Evolutionary conservation across 2,888 invertebrate species (phyloP).

Genomic region (Meteorus cinctellus): DNA sequence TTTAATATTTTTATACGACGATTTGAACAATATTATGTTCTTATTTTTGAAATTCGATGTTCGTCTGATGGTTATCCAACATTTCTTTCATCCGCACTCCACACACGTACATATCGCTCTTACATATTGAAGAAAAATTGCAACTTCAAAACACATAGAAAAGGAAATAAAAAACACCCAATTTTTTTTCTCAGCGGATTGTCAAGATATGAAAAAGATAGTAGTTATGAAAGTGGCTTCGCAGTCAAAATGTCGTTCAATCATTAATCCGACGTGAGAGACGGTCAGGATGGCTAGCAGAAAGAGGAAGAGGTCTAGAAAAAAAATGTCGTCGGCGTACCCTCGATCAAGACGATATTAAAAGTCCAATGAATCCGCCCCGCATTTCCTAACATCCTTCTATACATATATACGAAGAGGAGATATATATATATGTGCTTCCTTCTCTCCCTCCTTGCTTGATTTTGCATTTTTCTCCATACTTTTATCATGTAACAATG

Average conservation of each 20-base stretch:
- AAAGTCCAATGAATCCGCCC: constrained; percentile 13
- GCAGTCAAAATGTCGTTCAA: background rate
- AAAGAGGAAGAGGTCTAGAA: background rate
- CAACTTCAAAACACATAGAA: no score
- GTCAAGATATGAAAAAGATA: background rate
- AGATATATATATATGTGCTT: background rate
- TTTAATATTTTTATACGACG: no score
- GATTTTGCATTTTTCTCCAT: no score
- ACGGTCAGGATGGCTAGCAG: background rate
- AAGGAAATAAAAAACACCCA: background rate
- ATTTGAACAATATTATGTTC: no score
- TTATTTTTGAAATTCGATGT: no score
- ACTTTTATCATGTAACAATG: no score
- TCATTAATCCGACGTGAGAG: constrained; percentile 12
- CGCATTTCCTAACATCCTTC: background rate
- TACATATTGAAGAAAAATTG: no score
- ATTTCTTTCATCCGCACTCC: no score
- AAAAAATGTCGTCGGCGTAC: background rate
- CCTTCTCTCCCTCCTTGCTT: background rate
- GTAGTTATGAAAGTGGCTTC: no score
- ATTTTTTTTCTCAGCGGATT: background rate
- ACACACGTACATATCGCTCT: no score
- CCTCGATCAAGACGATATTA: constrained; percentile 10
- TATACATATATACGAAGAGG: no score
- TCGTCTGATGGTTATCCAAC: no score